phyloP scores from a whole-genome alignment of 1,140 invertebrate genomes.

The Palaemon carinicauda region DNA sequence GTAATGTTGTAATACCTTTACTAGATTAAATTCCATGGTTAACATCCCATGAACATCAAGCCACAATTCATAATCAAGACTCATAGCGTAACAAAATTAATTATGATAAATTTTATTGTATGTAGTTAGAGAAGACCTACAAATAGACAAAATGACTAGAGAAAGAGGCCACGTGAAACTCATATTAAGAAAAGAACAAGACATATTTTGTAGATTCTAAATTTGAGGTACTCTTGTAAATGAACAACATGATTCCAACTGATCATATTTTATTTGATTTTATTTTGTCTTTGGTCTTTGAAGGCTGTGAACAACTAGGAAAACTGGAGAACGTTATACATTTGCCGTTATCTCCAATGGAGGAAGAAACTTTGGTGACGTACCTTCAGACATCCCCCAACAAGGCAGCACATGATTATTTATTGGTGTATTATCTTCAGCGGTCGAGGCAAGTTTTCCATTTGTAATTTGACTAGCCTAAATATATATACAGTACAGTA shows the following conservation, averaged over 20 bases:
- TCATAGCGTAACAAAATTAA: too few relatives aligned
- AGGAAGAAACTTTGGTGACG: slow-evolving; percentile 69
- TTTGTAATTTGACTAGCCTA: neutral
- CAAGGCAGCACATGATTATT: slow-evolving; percentile 65
- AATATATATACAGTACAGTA: too few relatives aligned
- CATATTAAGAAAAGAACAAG: neutral
- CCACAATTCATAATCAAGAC: too few relatives aligned
- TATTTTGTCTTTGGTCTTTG: slow-evolving; percentile 56
- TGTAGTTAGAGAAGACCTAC: neutral
- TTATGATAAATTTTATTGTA: too few relatives aligned
- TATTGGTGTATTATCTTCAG: slow-evolving; percentile 68
- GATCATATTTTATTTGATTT: neutral
- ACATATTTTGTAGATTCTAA: neutral
- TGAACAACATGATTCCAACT: neutral
- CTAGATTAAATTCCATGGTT: too few relatives aligned
- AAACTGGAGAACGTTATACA: slow-evolving; percentile 70
- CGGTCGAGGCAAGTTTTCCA: slow-evolving; percentile 62
- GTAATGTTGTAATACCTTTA: too few relatives aligned
- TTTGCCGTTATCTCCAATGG: slow-evolving; percentile 67
- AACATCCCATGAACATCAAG: too few relatives aligned
- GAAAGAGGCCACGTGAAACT: neutral
- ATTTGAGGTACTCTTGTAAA: too few relatives aligned
- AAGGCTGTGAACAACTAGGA: slow-evolving; percentile 66
- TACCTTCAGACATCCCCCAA: slow-evolving; percentile 68
- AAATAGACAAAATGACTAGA: neutral